Evolutionary conservation across 2,888 invertebrate species (phyloP).

Genomic region (Galerucella pusilla): DNA sequence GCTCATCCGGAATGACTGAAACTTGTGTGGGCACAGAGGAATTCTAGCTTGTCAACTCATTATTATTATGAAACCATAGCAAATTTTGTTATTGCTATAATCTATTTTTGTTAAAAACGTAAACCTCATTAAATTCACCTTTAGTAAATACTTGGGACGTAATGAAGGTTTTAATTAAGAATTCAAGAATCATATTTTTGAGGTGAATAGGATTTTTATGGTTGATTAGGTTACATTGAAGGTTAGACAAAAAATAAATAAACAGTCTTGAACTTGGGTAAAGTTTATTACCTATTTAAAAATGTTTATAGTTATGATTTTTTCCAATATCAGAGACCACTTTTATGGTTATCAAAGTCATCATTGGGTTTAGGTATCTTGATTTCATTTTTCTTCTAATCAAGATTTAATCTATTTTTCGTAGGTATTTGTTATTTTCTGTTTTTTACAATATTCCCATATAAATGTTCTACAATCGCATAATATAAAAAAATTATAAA

Average conservation of each 20-base stretch:
- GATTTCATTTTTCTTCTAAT: too few relatives aligned
- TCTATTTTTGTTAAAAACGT: neutral
- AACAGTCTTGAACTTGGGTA: neutral
- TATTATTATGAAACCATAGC: neutral
- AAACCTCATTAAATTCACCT: neutral
- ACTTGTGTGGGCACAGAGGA: neutral
- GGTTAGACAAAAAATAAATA: neutral
- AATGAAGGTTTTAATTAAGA: constrained; percentile 1
- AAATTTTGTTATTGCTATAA: neutral
- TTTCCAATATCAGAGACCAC: too few relatives aligned
- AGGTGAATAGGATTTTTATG: neutral
- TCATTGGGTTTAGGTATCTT: too few relatives aligned
- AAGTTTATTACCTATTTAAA: neutral
- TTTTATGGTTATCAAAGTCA: too few relatives aligned
- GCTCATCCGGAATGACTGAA: neutral
- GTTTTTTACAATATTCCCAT: too few relatives aligned
- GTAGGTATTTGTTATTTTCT: too few relatives aligned
- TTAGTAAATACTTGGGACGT: neutral
- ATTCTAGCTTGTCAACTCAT: neutral
- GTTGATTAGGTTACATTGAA: neutral
- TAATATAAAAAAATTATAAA: too few relatives aligned
- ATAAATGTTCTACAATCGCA: too few relatives aligned
- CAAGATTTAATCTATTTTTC: too few relatives aligned
- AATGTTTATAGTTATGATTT: neutral
- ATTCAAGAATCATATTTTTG: neutral